These are phyloP conservation scores for Philypnodon macrostomus DNA, from an alignment of 2,797 vertebrate species.

Conservation along the genomic window DNA sequence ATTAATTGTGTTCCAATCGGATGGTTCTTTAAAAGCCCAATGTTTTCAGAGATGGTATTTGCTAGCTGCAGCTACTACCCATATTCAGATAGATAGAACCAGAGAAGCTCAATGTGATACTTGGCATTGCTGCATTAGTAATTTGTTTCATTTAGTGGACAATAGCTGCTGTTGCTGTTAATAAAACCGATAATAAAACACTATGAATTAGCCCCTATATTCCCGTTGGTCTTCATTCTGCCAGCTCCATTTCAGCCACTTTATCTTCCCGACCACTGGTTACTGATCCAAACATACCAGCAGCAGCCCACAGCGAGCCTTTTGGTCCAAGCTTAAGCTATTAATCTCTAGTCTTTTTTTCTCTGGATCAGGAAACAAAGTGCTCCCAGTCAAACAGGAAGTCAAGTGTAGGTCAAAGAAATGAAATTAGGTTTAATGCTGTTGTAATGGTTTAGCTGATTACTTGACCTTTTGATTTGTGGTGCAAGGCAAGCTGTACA, in stretches of 20 bases:
- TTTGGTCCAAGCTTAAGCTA: conserved; percentile 35
- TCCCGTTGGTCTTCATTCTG: conserved; percentile 37
- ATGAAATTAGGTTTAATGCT: conserved; percentile 50
- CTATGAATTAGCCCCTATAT: conserved; percentile 55
- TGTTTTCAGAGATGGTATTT: too few relatives aligned
- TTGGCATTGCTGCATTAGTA: conserved; percentile 42
- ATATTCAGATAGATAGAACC: conserved; percentile 18
- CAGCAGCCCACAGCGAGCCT: conserved; percentile 25
- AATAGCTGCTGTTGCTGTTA: conserved; percentile 54
- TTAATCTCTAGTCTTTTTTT: conserved; percentile 45
- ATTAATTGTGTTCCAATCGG: too few relatives aligned
- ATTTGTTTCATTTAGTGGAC: conserved; percentile 65
- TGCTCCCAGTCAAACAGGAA: conserved; percentile 39
- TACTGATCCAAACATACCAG: conserved; percentile 37
- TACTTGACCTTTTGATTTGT: conserved; percentile 39
- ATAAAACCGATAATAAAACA: conserved; percentile 59
- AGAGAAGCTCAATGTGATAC: conserved; percentile 25
- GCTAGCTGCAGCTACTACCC: conserved; percentile 17
- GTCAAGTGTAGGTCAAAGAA: conserved; percentile 54
- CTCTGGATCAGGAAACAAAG: conserved; percentile 9
- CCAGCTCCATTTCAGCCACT: conserved; percentile 40
- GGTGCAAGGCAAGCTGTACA: conserved; percentile 14
- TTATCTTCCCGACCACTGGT: conserved; percentile 41
- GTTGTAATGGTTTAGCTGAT: conserved; percentile 41
- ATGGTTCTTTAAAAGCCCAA: too few relatives aligned